A percentile compares a stretch with the other conserved stretches of the same genome.
Conservation (phyloP, 2,113 vertebrate genomes). For the Castor canadensis region DNA sequence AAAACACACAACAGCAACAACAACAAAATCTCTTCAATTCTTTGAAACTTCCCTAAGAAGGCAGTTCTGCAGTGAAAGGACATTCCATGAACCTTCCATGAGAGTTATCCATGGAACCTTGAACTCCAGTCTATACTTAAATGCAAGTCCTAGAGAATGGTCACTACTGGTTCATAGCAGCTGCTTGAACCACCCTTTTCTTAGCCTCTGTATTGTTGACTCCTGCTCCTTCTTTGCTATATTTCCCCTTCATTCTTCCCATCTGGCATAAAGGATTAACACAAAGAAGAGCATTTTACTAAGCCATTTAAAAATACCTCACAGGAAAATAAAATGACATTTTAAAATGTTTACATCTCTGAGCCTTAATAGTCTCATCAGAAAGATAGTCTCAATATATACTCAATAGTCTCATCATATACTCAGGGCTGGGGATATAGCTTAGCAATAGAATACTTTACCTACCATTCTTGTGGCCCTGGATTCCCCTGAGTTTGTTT, state of each 20-base stretch:
- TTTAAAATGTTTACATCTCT: background rate
- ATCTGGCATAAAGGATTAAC: background rate
- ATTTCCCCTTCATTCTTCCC: background rate
- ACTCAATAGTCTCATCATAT: no score
- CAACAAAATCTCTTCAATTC: background rate
- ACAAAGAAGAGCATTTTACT: background rate
- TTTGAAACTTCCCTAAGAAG: background rate
- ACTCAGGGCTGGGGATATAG: no score
- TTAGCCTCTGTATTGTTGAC: background rate
- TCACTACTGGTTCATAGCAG: background rate
- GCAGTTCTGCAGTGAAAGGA: background rate
- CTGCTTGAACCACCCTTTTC: background rate
- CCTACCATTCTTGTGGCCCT: no score
- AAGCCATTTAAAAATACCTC: background rate
- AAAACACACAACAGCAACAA: background rate
- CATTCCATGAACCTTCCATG: no score
- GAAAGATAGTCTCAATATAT: no score
- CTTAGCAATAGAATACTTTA: no score
- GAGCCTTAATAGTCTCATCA: background rate
- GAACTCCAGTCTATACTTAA: background rate
- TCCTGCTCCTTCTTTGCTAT: background rate
- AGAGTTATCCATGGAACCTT: background rate
- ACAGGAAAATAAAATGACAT: background rate
- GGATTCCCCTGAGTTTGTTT: no score
- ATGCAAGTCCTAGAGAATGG: background rate